phyloP scores from a whole-genome alignment of 2,113 vertebrate species.

The Pimephales promelas region DNA sequence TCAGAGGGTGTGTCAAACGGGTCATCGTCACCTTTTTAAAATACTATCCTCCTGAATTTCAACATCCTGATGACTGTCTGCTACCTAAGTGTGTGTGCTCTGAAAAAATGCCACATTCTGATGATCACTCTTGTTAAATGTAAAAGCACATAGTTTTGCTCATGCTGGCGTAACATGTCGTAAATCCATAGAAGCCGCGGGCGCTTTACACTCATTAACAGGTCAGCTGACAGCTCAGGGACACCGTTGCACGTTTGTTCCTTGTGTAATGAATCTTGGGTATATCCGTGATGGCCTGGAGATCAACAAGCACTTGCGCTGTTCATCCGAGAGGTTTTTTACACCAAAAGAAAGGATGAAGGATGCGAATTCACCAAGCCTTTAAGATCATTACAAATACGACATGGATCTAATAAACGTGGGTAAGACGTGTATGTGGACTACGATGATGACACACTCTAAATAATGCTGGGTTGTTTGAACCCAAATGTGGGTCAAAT shows the following conservation, averaged over 20 bases:
- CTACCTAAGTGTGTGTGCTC: neutral
- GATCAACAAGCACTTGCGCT: neutral
- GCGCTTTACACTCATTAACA: constrained; percentile 38
- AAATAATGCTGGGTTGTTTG: no score
- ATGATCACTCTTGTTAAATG: no score
- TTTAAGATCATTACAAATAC: no score
- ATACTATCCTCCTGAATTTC: neutral
- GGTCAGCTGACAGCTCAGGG: constrained; percentile 38
- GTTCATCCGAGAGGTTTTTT: neutral
- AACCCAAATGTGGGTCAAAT: no score
- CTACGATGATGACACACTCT: no score
- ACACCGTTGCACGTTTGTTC: constrained; percentile 12
- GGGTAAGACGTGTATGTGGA: no score
- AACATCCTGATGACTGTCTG: neutral
- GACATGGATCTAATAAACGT: no score
- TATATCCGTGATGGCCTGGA: constrained; percentile 11
- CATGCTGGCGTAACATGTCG: constrained; percentile 16
- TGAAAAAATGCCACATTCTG: no score
- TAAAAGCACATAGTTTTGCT: neutral
- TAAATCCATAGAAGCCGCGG: constrained; percentile 33
- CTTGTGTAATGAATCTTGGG: neutral
- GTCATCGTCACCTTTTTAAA: constrained; percentile 35
- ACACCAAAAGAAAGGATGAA: constrained; percentile 50
- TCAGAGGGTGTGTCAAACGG: constrained; percentile 31
- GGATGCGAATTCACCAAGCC: neutral